Base-by-base conservation (phyloP, 2,888 invertebrate genomes). In the Koerneria pararmatus region DNA sequence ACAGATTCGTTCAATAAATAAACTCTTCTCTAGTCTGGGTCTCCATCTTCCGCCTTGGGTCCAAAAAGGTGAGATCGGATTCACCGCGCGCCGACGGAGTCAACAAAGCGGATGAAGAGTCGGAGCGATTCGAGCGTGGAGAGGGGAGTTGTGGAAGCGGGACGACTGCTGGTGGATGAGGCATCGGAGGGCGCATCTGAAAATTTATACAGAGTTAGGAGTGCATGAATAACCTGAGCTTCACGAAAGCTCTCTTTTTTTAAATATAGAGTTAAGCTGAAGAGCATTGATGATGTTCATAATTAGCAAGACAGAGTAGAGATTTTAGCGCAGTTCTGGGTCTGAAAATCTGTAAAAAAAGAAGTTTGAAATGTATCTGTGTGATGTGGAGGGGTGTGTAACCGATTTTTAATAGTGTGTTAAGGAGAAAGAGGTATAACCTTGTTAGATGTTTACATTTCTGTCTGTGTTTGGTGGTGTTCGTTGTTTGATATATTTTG, bases 21-120 rank as follows among this genome's bases (percentile, higher is more conserved):
- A 77, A 72, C 51, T 80, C 78, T 61, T 79, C 78, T 57, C 76
- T 73, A 22, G 81, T 81, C 58, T 81, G 81, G 2, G 72, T 72
- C 57, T 81, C 81, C 57, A 71, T 76, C 71, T 72, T 74, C 66
- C 81, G 66, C 34, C 73, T 71, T n/a, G 81, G 81, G 66, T 81
- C 81, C 56, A 81, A 67, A 65, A 78, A 81, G 29, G 75, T 72
- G 15, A 78, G 74, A 31, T 78, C 78, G 29, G 71, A 68, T 37
- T 65, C 63, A 53, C 65, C 56, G 56, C 59, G 58, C 29, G 69
- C 65, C 34, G 67, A 67, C 57, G n/a, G 11, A 11, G 46, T 41
- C 11, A 41, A 41, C n/a, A n/a, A 41, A 41, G 11, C 46, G n/a
- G 46, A 15, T 41, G 11, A 15, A 6, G 6, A 41, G 8, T 4